phyloP scores from a whole-genome alignment of 2,113 vertebrate genomes.

The Rousettus leschenaultii region DNA sequence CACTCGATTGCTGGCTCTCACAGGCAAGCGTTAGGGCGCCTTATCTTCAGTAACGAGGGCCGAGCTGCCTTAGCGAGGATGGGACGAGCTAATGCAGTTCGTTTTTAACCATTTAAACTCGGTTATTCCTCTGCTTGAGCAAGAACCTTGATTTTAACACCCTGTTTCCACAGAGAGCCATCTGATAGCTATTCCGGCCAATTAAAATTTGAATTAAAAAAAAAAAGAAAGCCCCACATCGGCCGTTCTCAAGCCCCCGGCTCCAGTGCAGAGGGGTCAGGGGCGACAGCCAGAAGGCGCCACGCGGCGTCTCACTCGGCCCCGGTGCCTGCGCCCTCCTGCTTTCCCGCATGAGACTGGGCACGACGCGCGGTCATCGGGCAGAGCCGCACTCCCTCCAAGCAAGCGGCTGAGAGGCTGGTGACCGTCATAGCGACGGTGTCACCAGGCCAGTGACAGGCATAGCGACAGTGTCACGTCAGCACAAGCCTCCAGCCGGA shows the following conservation, averaged over 20 bases:
- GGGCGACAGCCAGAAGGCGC: not conserved
- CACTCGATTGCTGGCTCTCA: not conserved
- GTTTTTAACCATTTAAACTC: not conserved
- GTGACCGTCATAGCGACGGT: rapidly evolving
- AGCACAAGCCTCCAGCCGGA: not conserved
- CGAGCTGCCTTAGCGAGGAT: not conserved
- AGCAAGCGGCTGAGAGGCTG: rapidly evolving
- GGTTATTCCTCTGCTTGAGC: not conserved
- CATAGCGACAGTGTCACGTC: not conserved
- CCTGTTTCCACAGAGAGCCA: not conserved
- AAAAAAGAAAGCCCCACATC: too few relatives aligned
- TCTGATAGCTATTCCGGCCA: not conserved
- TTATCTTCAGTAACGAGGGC: not conserved
- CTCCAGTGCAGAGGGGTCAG: too few relatives aligned
- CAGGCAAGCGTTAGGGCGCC: not conserved
- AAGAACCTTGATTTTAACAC: not conserved
- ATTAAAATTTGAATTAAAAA: not conserved
- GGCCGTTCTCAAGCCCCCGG: not conserved
- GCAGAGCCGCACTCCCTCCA: too few relatives aligned
- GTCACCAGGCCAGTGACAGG: too few relatives aligned
- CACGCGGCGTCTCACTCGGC: not conserved
- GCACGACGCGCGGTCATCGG: rapidly evolving
- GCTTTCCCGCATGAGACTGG: not conserved
- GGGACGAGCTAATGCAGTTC: too few relatives aligned
- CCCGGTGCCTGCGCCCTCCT: not conserved